Evolutionary conservation across 2,113 vertebrate species (phyloP).

Genomic region (Chascanopsetta lugubris): DNA sequence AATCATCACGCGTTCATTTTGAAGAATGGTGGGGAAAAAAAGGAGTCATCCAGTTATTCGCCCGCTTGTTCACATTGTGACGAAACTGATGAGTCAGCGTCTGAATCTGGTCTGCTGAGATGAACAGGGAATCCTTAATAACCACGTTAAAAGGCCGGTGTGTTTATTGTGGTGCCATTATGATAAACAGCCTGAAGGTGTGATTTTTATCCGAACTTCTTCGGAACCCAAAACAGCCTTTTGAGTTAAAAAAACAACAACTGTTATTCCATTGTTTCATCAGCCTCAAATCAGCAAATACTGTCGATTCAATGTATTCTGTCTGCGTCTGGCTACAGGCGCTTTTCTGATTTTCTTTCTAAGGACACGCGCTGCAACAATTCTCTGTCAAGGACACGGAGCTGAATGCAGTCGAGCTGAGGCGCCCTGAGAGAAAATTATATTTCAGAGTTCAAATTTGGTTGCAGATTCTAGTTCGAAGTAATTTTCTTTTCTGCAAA

Average conservation of each 20-base stretch:
- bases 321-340: constrained; percentile 10
- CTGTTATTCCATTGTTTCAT: constrained; percentile 4
- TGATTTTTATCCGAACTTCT: constrained; percentile 16
- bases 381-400: constrained; percentile 45
- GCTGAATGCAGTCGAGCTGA: constrained; percentile 11
- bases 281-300: constrained; percentile 4
- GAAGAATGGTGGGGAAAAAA: constrained; percentile 4
- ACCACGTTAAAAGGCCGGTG: constrained; percentile 10
- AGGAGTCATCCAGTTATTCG: constrained; percentile 1
- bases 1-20: constrained; percentile 9
- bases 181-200: constrained; percentile 35
- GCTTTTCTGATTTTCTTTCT: constrained; percentile 10
- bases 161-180: constrained; percentile 39
- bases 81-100: constrained; percentile 28
- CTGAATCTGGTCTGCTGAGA: constrained; percentile 41
- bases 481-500: no score
- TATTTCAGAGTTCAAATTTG: constrained; percentile 20
- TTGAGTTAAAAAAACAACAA: constrained; percentile 26
- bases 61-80: constrained; percentile 18
- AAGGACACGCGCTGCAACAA: constrained; percentile 11
- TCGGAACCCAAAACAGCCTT: constrained; percentile 12
- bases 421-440: constrained; percentile 26
- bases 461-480: constrained; percentile 13
- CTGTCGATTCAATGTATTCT: constrained; percentile 4
- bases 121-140: no score